phyloP scores from a whole-genome alignment of 2,113 vertebrate genomes.

The Tamias sibiricus region DNA sequence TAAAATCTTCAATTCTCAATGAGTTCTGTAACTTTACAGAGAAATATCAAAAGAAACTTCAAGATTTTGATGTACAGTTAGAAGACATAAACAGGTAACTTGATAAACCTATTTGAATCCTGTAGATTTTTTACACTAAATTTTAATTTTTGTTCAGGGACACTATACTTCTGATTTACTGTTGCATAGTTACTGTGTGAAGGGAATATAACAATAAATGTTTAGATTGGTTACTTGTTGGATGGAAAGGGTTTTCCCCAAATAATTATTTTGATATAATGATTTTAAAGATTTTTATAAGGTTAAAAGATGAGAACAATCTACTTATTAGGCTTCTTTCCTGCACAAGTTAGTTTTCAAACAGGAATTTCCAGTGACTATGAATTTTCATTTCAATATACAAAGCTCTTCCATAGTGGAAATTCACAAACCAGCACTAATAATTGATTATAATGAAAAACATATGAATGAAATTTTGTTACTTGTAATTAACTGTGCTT shows the following conservation, averaged over 20 bases:
- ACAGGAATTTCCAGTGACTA: conserved; percentile 34
- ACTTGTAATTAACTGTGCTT: neutral
- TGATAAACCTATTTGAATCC: neutral
- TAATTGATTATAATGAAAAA: conserved; percentile 2
- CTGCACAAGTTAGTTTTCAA: conserved; percentile 2
- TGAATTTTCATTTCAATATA: conserved; percentile 12
- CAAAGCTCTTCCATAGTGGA: neutral
- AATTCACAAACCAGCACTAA: neutral
- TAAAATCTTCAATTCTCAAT: conserved; percentile 88
- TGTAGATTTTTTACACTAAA: neutral
- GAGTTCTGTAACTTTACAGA: conserved; percentile 90
- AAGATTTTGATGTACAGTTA: conserved; percentile 85
- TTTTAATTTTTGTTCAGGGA: neutral
- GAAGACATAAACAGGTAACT: conserved; percentile 88
- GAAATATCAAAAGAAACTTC: conserved; percentile 86
- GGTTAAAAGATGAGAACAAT: neutral
- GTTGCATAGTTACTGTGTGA: neutral
- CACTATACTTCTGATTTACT: conserved; percentile 31
- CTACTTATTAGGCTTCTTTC: neutral
- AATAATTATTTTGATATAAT: conserved; percentile 44
- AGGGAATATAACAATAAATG: conserved; percentile 26
- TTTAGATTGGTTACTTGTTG: conserved; percentile 30
- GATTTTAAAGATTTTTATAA: neutral
- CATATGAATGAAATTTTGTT: neutral
- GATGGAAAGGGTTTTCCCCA: neutral